Conservation (phyloP, 1,140 invertebrate species). For the Lysiphlebus fabarum region DNA sequence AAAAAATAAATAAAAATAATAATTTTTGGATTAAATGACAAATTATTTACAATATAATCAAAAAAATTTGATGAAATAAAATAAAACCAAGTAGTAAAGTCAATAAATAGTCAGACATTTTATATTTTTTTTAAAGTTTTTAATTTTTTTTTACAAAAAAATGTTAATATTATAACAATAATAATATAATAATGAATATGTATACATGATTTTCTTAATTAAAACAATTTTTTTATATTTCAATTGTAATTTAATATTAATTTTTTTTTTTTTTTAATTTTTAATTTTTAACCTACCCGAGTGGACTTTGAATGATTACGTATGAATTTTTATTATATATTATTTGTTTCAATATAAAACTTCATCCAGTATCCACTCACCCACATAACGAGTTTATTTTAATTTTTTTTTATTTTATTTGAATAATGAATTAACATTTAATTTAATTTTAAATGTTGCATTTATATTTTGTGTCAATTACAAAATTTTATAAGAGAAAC, state of each 20-base stretch:
- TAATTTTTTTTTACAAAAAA: conserved; percentile 30
- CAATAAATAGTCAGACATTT: too few relatives aligned
- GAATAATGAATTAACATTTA: conserved; percentile 26
- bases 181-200: conserved; percentile 44
- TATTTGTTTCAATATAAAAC: background rate
- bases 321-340: background rate
- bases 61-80: too few relatives aligned
- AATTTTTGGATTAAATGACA: too few relatives aligned
- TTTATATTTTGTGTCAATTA: conserved; percentile 18
- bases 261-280: conserved; percentile 30
- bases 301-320: conserved; percentile 21
- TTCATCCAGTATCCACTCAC: conserved; percentile 2
- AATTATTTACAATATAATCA: background rate
- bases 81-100: too few relatives aligned
- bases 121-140: too few relatives aligned
- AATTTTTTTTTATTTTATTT: conserved; percentile 29
- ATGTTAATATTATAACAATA: conserved; percentile 47
- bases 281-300: conserved; percentile 38
- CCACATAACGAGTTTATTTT: conserved; percentile 29
- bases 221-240: conserved; percentile 34
- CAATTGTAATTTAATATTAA: conserved; percentile 41
- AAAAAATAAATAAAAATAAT: too few relatives aligned
- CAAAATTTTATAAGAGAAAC: conserved; percentile 8
- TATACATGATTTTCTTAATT: conserved; percentile 25
- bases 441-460: conserved; percentile 19